Evolutionary conservation across 2,113 vertebrate species (phyloP).

Genomic region (Carassius auratus): DNA sequence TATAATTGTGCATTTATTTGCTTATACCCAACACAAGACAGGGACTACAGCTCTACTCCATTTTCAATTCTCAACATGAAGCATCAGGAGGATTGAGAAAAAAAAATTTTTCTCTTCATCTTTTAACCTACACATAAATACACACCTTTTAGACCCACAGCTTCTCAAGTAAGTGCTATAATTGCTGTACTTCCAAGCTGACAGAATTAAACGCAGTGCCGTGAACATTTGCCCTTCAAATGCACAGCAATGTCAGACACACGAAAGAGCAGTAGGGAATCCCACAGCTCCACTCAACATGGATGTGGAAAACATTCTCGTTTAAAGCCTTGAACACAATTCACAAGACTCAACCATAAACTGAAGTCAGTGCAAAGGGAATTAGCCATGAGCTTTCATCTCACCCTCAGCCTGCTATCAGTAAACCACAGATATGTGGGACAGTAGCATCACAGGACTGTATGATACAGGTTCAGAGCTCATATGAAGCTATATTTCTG

Average conservation of each 20-base stretch:
- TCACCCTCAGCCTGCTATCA: conserved; percentile 44
- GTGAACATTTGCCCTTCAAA: conserved; percentile 22
- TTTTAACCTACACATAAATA: conserved; percentile 3
- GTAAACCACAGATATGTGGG: conserved; percentile 46
- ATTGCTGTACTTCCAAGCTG: neutral
- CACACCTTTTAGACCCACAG: neutral
- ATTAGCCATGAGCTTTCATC: conserved; percentile 36
- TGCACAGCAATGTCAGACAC: conserved; percentile 21
- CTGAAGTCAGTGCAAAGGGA: conserved; percentile 31
- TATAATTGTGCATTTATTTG: conserved; percentile 4
- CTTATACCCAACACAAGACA: neutral
- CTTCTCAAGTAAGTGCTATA: neutral
- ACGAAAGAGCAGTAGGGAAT: neutral
- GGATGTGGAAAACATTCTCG: neutral
- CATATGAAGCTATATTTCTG: conserved; percentile 2
- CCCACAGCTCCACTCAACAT: neutral
- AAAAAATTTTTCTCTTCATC: neutral
- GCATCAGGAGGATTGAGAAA: neutral
- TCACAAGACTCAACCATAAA: conserved; percentile 5
- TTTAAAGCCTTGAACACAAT: conserved; percentile 8
- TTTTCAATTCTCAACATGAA: neutral
- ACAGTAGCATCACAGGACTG: conserved; percentile 15
- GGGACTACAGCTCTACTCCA: neutral
- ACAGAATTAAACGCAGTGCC: neutral
- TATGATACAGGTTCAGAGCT: neutral